Conservation (phyloP, 2,113 vertebrate species). For the Psammodynastes pulverulentus region DNA sequence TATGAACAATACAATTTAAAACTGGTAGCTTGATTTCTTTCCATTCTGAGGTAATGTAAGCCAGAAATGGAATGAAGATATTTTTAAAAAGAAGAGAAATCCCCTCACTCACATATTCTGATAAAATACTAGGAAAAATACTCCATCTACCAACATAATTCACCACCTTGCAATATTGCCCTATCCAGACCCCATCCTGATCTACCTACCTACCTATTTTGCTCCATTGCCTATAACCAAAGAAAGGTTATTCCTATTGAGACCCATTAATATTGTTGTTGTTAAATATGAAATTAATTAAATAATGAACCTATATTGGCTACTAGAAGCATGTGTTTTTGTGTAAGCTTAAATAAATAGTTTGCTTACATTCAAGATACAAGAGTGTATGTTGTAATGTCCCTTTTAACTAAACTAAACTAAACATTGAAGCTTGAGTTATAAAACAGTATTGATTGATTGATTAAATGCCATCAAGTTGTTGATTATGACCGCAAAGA, state of each 20-base stretch:
- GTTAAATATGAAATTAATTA: not conserved
- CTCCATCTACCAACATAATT: not conserved
- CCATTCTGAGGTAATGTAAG: not conserved
- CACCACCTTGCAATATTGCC: not conserved
- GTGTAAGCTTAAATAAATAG: not conserved
- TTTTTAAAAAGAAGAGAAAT: not conserved
- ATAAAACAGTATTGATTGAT: not conserved
- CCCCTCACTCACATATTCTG: not conserved
- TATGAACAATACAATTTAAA: not conserved
- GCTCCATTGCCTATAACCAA: not conserved
- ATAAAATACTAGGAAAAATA: not conserved
- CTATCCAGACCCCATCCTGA: not conserved
- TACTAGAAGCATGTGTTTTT: not conserved
- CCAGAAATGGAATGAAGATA: not conserved
- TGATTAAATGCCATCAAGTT: not conserved
- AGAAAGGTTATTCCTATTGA: not conserved
- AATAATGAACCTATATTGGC: not conserved
- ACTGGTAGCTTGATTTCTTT: not conserved
- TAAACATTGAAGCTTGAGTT: not conserved
- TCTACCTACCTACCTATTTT: not conserved
- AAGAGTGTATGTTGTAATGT: too few species aligned
- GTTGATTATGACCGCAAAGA: not conserved
- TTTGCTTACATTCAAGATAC: not conserved
- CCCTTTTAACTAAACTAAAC: too few species aligned
- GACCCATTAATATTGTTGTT: not conserved